Percentiles rank a stretch among this genome's conserved stretches.
Evolutionary conservation across 2,113 vertebrate species (phyloP).

Genomic region (Podarcis raffonei): DNA sequence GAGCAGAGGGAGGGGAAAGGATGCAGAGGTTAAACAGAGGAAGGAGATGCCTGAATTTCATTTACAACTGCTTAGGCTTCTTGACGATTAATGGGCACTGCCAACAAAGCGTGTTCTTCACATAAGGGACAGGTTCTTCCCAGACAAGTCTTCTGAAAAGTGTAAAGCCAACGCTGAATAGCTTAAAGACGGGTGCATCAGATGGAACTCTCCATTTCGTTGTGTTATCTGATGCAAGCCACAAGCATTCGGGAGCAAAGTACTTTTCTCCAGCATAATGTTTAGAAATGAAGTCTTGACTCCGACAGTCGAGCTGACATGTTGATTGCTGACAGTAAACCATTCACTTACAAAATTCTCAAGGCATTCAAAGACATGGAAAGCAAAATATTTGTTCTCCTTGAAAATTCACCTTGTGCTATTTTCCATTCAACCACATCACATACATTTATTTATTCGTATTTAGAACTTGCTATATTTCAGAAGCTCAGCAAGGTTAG

Average conservation of each 20-base stretch:
- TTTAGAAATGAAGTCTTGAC: slow-evolving; percentile 69
- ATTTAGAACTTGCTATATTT: neutral
- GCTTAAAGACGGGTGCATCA: slow-evolving; percentile 45
- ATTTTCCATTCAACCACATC: slow-evolving; percentile 61
- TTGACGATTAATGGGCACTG: neutral
- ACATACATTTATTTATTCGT: slow-evolving; percentile 11
- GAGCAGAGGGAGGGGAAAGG: neutral
- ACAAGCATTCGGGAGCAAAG: slow-evolving; percentile 51
- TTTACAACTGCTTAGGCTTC: neutral
- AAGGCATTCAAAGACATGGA: slow-evolving; percentile 58
- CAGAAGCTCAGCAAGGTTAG: neutral
- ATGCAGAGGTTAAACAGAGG: neutral
- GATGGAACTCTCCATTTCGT: slow-evolving; percentile 40
- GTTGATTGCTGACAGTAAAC: slow-evolving; percentile 61
- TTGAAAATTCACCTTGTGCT: slow-evolving; percentile 62
- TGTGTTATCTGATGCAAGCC: slow-evolving; percentile 42
- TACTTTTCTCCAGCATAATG: slow-evolving; percentile 61
- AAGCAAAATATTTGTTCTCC: slow-evolving; percentile 45
- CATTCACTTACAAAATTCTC: slow-evolving; percentile 67
- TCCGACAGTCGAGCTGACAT: slow-evolving; percentile 71
- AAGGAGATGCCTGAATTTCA: neutral
- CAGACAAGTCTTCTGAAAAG: slow-evolving; percentile 55
- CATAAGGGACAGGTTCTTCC: slow-evolving; percentile 33
- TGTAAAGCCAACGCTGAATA: slow-evolving; percentile 44
- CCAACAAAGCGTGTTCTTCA: neutral